These are phyloP conservation scores for Rhodinocichla rosea DNA, from an alignment of 2,113 vertebrate species.

Conservation along the genomic window DNA sequence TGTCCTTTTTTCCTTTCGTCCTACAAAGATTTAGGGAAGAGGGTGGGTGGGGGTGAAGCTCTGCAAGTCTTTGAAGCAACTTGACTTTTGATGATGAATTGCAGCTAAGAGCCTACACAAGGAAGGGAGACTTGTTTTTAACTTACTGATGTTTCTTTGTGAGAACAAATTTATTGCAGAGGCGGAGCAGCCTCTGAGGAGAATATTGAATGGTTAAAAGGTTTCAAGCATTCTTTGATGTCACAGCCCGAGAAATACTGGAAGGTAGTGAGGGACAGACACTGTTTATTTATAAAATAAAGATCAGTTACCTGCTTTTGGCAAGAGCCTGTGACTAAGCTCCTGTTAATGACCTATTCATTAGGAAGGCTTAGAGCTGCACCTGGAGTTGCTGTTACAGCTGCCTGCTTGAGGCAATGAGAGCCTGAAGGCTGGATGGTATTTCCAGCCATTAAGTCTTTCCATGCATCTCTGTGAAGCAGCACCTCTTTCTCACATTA, in stretches of 20 bases:
- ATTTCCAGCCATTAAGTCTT: background rate
- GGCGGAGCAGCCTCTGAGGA: slow-evolving; percentile 36
- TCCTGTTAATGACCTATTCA: slow-evolving; percentile 57
- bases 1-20: slow-evolving; percentile 32
- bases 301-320: slow-evolving; percentile 67
- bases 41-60: slow-evolving; percentile 20
- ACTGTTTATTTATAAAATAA: slow-evolving; percentile 67
- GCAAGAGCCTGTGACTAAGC: slow-evolving; percentile 16
- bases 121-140: slow-evolving; percentile 40
- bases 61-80: slow-evolving; percentile 54
- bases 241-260: slow-evolving; percentile 21
- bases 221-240: slow-evolving; percentile 50
- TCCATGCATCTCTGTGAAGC: background rate
- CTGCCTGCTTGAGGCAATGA: background rate
- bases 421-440: background rate
- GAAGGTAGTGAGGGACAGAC: background rate
- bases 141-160: slow-evolving; percentile 71
- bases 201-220: slow-evolving; percentile 40
- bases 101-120: slow-evolving; percentile 21
- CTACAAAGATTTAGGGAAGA: slow-evolving; percentile 15
- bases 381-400: background rate
- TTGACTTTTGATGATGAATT: slow-evolving; percentile 60
- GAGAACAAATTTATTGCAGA: slow-evolving; percentile 63
- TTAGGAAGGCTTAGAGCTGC: background rate
- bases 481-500: background rate